Percentiles rank a stretch among this genome's conserved stretches.
Evolutionary conservation across 1,140 invertebrate genomes (phyloP).

Genomic region (Anadara kagoshimensis): DNA sequence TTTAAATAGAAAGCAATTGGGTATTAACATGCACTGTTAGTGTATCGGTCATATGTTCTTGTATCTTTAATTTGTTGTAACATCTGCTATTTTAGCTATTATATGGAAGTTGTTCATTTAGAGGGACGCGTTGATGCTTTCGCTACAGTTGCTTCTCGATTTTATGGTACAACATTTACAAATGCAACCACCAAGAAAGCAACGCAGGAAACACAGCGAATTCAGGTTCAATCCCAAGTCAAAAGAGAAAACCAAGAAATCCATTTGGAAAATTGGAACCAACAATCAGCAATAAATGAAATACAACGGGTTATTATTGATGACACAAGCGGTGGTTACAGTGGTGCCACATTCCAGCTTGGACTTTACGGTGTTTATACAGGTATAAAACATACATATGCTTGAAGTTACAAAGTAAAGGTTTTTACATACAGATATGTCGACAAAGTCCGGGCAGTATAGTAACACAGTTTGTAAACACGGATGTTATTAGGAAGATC

Average conservation of each 20-base stretch:
- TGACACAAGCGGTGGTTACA: slow-evolving; percentile 22
- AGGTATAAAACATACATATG: slow-evolving; percentile 45
- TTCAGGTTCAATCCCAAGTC: slow-evolving; percentile 12
- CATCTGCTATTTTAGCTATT: slow-evolving; percentile 48
- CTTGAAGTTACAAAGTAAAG: not conserved
- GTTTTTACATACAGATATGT: not conserved
- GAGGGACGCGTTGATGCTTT: slow-evolving; percentile 5
- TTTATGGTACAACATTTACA: slow-evolving; percentile 36
- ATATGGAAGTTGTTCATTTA: slow-evolving; percentile 41
- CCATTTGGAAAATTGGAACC: slow-evolving; percentile 10
- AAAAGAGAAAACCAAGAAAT: slow-evolving; percentile 34
- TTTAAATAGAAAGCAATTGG: no score
- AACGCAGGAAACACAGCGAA: slow-evolving; percentile 40
- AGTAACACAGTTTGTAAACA: no score
- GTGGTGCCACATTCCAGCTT: slow-evolving; percentile 34
- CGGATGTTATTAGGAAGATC: no score
- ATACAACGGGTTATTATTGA: slow-evolving; percentile 44
- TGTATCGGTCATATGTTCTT: no score
- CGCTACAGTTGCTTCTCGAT: slow-evolving; percentile 39
- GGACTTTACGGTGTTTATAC: slow-evolving; percentile 49
- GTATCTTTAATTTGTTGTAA: no score
- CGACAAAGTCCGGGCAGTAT: not conserved
- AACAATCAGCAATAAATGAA: slow-evolving; percentile 20
- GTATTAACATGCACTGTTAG: no score
- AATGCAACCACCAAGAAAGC: slow-evolving; percentile 26